Conservation (phyloP, 2,797 vertebrate species). For the Eidolon dupreanum region DNA sequence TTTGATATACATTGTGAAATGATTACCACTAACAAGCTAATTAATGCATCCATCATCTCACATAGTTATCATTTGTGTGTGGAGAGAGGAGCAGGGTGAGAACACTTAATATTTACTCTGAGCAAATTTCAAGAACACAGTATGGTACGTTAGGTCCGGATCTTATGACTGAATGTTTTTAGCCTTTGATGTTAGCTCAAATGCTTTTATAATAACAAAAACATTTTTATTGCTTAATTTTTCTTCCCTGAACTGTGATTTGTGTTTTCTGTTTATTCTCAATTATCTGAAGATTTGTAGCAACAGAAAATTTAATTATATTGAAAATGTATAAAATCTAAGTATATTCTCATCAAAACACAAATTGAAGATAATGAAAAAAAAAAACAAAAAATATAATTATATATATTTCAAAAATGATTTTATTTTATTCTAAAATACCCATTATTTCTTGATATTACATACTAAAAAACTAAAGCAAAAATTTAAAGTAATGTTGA, state of each 20-base stretch:
- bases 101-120: not conserved
- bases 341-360: not conserved
- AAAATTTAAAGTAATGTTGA: not conserved
- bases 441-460: not conserved
- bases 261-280: not conserved
- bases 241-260: not conserved
- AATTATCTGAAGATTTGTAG: not conserved
- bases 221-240: not conserved
- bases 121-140: not conserved
- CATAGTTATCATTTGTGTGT: not conserved
- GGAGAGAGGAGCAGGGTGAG: not conserved
- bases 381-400: not conserved
- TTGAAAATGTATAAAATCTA: not conserved
- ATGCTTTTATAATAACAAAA: not conserved
- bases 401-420: not conserved
- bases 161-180: not conserved
- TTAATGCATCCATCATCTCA: not conserved
- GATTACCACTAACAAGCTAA: not conserved
- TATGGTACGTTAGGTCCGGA: not conserved
- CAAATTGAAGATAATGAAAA: not conserved
- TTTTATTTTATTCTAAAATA: not conserved
- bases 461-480: not conserved
- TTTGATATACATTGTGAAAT: not conserved
- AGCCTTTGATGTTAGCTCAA: not conserved
- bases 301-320: not conserved